Conservation (phyloP, 2,797 vertebrate species). For the Dipus sagitta region DNA sequence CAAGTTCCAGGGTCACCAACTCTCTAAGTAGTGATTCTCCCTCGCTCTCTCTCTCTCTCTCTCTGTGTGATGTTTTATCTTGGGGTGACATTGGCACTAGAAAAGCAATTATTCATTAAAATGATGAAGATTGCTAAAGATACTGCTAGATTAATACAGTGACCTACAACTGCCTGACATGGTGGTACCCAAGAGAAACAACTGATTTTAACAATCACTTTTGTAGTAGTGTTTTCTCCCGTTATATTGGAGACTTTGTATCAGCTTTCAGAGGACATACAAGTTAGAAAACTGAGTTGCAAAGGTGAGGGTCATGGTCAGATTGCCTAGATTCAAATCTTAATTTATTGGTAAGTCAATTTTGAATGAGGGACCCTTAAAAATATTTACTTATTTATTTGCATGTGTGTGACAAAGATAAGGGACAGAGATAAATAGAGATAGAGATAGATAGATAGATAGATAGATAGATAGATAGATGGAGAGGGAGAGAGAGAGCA, state of each 20-base stretch:
- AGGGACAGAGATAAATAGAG: no score
- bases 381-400: no score
- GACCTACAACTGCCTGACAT: background rate
- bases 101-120: constrained; percentile 28
- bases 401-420: no score
- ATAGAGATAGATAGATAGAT: no score
- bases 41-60: no score
- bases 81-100: background rate
- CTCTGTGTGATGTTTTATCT: background rate
- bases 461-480: no score
- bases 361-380: no score
- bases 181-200: background rate
- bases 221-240: background rate
- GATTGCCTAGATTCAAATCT: background rate
- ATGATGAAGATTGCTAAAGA: background rate
- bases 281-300: constrained; percentile 36
- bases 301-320: background rate
- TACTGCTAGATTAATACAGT: constrained; percentile 6
- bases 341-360: background rate
- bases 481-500: no score
- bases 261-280: background rate
- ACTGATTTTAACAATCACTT: constrained; percentile 49
- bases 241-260: background rate
- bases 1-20: background rate
- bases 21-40: background rate